A percentile compares a stretch with the other conserved stretches of the same genome.
Evolutionary conservation across 2,113 vertebrate genomes (phyloP).

Genomic region (Ochotona princeps): DNA sequence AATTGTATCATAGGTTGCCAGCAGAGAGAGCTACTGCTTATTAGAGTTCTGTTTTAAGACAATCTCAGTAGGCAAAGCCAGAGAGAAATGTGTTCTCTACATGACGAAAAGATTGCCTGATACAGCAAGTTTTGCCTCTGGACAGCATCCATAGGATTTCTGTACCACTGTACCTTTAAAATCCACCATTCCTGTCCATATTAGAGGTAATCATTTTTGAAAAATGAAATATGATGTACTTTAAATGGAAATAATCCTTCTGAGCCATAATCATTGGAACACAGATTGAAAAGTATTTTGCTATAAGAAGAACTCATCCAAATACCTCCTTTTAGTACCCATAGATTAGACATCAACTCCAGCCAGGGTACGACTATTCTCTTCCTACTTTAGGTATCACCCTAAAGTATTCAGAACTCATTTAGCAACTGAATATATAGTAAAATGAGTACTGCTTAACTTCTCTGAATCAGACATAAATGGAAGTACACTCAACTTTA

Average conservation of each 20-base stretch:
- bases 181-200: not conserved
- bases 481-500: conserved; percentile 8
- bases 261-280: conserved; percentile 5
- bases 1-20: conserved; percentile 53
- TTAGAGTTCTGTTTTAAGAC: conserved; percentile 67
- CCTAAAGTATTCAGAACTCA: conserved; percentile 17
- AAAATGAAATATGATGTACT: conserved; percentile 45
- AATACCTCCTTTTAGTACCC: not conserved
- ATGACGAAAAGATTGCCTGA: conserved; percentile 7
- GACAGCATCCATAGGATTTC: conserved; percentile 55
- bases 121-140: conserved; percentile 57
- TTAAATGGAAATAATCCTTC: conserved; percentile 54
- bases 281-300: conserved; percentile 35
- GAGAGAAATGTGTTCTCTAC: conserved; percentile 30
- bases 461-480: not conserved
- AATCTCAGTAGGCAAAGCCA: conserved; percentile 48
- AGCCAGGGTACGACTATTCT: not conserved
- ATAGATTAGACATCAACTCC: conserved; percentile 37
- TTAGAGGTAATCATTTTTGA: conserved; percentile 52
- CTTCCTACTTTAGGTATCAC: not conserved
- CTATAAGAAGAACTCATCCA: conserved; percentile 41
- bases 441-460: not conserved
- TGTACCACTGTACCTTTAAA: conserved; percentile 35
- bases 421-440: conserved; percentile 47
- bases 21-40: conserved; percentile 55